Conservation (phyloP, 2,888 invertebrate species). For the Deroplatys truncata region DNA sequence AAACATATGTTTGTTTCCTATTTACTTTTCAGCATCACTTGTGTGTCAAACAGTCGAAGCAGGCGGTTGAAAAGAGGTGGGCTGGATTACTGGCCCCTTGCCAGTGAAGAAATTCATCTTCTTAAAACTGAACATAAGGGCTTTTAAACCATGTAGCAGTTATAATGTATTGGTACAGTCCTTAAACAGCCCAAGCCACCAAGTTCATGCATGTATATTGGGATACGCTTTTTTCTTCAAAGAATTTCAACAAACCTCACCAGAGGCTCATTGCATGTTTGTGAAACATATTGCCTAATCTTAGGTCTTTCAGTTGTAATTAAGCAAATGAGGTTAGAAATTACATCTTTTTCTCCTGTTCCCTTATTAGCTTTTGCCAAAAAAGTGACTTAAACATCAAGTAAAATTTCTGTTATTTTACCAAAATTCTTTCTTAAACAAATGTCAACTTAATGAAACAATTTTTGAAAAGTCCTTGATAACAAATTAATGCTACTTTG, state of each 20-base stretch:
- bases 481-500: no score
- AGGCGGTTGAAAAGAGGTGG: neutral
- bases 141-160: slow-evolving; percentile 18
- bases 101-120: slow-evolving; percentile 4
- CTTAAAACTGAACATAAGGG: slow-evolving; percentile 8
- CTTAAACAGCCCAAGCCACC: neutral
- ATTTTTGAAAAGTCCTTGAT: no score
- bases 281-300: no score
- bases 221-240: neutral
- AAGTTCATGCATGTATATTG: neutral
- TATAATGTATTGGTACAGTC: slow-evolving; percentile 19
- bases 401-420: no score
- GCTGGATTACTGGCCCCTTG: neutral
- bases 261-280: neutral
- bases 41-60: neutral
- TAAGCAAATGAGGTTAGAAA: neutral
- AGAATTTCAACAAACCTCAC: neutral
- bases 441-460: no score
- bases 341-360: neutral
- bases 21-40: slow-evolving; percentile 27
- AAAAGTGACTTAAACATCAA: neutral
- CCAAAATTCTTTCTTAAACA: no score
- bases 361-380: neutral
- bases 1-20: slow-evolving; percentile 27
- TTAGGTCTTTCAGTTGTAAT: neutral